Evolutionary conservation across 2,888 invertebrate genomes (phyloP), one percentile per base, ranked within the genome.

Genomic region (Nebria salina): DNA sequence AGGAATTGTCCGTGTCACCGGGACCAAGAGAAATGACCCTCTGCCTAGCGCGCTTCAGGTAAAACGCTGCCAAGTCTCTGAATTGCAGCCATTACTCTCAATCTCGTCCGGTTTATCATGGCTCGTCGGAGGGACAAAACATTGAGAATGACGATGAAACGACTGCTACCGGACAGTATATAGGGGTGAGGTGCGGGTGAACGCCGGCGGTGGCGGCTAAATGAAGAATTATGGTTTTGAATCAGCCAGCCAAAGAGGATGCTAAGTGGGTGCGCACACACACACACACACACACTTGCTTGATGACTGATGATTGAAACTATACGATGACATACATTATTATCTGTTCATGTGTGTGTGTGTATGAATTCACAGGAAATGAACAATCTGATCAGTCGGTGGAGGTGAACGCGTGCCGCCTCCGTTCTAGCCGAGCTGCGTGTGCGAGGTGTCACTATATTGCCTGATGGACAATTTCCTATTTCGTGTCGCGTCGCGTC

Each of bases 21-120:
- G 85, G 88, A 75, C 77, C 76, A 77, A 79, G 87, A 88, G 87
- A 88, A 88, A 88, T 88, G 87, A 86, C 86, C 86, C 83, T 34
- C 34, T 84, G 84, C 85, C 83, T 82, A 72, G 82, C 83, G 25
- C 81, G 83, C 82, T 84, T 83, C 84, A 84, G 84, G 84, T 84
- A 84, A 84, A 84, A 83, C 84, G 83, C 84, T 82, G 87, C 86
- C 87, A 87, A 86, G 85, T 87, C 84, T 83, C 84, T 84, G 87
- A 87, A 89, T 88, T 87, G 88, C 86, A 84, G 84, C 86, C 87
- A 89, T 89, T 88, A 88, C 86, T 89, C 87, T 88, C 88, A 87
- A 88, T 88, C 88, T 87, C 85, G 84, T 83, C 84, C 84, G 78
- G 83, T 84, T 86, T 86, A 86, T 85, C 86, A 86, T 82, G 82